Evolutionary conservation across 2,797 vertebrate genomes (phyloP), one percentile per base, ranked within the genome.

Genomic region (Discoglossus pictus): DNA sequence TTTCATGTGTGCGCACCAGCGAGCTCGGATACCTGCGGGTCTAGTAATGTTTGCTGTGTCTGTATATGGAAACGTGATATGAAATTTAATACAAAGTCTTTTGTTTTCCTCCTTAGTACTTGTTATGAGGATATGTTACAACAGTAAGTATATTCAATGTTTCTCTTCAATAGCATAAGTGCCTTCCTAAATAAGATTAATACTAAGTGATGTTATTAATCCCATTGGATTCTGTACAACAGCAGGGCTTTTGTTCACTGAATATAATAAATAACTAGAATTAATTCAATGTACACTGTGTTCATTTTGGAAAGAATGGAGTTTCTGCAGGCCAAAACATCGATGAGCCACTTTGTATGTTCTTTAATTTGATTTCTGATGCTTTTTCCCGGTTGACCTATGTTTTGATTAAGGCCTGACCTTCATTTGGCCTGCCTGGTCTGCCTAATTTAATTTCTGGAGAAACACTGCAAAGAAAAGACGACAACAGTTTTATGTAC

Each of bases 41-140:
- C n/a, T n/a, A n/a, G n/a, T n/a, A n/a, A n/a, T n/a, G n/a, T n/a
- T n/a, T n/a, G n/a, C n/a, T n/a, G n/a, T n/a, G n/a, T n/a, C n/a
- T n/a, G n/a, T n/a, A n/a, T n/a, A n/a, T n/a, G n/a, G n/a, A n/a
- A n/a, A n/a, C n/a, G n/a, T n/a, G n/a, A n/a, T n/a, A n/a, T n/a
- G n/a, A n/a, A n/a, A n/a, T n/a, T n/a, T n/a, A n/a, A n/a, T n/a
- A n/a, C n/a, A n/a, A n/a, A n/a, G n/a, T n/a, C 47, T 68, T 80
- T 51, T 74, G 17, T 75, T 65, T 80, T 79, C 73, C 69, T 72
- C 76, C 87, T 50, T 86, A 98, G 96, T 81, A 96, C 93, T 0
- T 98, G 95, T 78, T 98, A 93, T 4, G 81, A 93, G 13, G 91
- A 90, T 56, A 93, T 98, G 94, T 65, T 83, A 77, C 86, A 89